These are phyloP conservation scores for Patiria miniata DNA, from an alignment of 35 echinoderm and acorn worm genomes.

Conservation along the genomic window DNA sequence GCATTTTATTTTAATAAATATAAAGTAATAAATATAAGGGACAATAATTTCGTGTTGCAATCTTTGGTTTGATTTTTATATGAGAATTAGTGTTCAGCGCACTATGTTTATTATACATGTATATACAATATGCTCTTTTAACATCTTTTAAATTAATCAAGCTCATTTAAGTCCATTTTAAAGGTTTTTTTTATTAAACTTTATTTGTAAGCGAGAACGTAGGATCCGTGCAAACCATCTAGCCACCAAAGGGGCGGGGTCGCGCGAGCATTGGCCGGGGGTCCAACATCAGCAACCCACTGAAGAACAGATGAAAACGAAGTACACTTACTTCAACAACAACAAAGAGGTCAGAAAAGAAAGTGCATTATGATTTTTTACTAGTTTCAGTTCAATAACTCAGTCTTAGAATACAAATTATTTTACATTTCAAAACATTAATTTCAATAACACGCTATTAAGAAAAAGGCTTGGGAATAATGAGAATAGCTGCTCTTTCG, in stretches of 20 bases:
- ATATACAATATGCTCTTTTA: too few relatives aligned
- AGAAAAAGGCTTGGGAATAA: too few relatives aligned
- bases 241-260: slow-evolving; percentile 75
- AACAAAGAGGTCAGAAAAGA: slow-evolving; percentile 70
- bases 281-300: slow-evolving; percentile 53
- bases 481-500: too few relatives aligned
- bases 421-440: background rate
- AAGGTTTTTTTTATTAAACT: background rate
- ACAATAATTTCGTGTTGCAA: too few relatives aligned
- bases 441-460: background rate
- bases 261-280: slow-evolving; percentile 59
- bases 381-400: background rate
- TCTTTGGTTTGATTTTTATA: too few relatives aligned
- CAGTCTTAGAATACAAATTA: background rate
- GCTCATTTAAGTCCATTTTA: too few relatives aligned
- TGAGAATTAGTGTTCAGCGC: too few relatives aligned
- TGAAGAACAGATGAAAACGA: slow-evolving; percentile 42
- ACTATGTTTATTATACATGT: too few relatives aligned
- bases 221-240: slow-evolving; percentile 74
- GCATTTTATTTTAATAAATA: too few relatives aligned
- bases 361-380: background rate
- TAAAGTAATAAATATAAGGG: too few relatives aligned
- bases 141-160: too few relatives aligned
- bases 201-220: slow-evolving; percentile 46
- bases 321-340: slow-evolving; percentile 93